A percentile compares a stretch with the other conserved stretches of the same genome.
These are phyloP conservation scores for Sandelia bainsii DNA, from an alignment of 2,797 vertebrate genomes.

Conservation along the genomic window DNA sequence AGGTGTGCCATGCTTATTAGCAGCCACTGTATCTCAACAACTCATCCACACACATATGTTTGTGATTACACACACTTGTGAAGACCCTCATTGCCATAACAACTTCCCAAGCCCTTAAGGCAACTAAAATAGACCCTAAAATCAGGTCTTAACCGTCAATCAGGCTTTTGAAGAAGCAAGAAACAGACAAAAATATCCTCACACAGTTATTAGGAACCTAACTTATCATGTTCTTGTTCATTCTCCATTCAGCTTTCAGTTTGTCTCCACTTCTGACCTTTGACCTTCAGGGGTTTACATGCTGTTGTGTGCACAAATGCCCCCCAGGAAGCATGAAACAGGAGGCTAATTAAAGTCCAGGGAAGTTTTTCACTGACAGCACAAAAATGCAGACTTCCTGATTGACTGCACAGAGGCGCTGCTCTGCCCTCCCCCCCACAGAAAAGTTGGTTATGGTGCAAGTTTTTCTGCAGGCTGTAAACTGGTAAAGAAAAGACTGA, in stretches of 20 bases:
- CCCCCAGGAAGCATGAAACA: constrained; percentile 59
- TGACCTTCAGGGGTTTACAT: constrained; percentile 41
- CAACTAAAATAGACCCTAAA: constrained; percentile 19
- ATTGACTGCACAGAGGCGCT: not conserved
- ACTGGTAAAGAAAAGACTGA: not conserved
- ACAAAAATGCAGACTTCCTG: constrained; percentile 42
- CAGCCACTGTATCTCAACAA: constrained; percentile 58
- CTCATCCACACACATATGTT: constrained; percentile 41
- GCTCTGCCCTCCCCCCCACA: not conserved
- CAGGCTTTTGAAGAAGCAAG: constrained; percentile 43
- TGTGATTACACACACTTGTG: constrained; percentile 59
- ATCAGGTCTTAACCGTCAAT: constrained; percentile 26
- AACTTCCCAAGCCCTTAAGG: constrained; percentile 34
- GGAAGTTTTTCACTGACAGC: constrained; percentile 31
- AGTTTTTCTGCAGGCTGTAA: not conserved
- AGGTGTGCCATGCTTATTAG: constrained; percentile 61
- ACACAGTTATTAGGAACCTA: not conserved
- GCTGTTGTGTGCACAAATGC: constrained; percentile 44
- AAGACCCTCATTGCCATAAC: constrained; percentile 50
- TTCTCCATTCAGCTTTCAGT: constrained; percentile 2
- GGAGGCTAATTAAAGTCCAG: constrained; percentile 64
- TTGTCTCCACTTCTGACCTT: constrained; percentile 44
- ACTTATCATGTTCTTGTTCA: constrained; percentile 4
- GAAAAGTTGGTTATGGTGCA: not conserved
- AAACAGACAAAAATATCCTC: not conserved